Evolutionary conservation across 2,113 vertebrate genomes (phyloP).

Genomic region (Cynoglossus semilaevis): DNA sequence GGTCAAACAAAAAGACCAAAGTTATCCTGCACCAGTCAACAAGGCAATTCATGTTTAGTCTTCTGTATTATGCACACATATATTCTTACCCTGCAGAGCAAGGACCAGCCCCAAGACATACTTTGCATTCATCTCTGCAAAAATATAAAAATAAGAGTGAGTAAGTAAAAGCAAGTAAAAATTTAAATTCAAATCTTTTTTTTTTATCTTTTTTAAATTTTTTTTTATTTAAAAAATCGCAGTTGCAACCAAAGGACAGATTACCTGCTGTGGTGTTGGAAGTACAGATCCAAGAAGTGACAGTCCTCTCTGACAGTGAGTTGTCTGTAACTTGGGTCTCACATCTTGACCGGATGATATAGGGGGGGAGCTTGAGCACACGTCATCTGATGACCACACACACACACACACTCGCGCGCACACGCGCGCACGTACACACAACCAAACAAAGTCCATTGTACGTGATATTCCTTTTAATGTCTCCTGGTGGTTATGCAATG

Average conservation of each 20-base stretch:
- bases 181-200: neutral
- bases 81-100: constrained; percentile 77
- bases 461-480: constrained; percentile 47
- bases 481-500: constrained; percentile 51
- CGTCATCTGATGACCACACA: constrained; percentile 75
- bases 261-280: constrained; percentile 66
- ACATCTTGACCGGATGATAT: constrained; percentile 71
- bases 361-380: constrained; percentile 73
- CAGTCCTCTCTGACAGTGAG: constrained; percentile 69
- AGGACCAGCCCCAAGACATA: constrained; percentile 68
- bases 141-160: constrained; percentile 13
- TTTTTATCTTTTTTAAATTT: neutral
- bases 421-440: constrained; percentile 24
- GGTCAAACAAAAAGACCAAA: no score
- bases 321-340: constrained; percentile 65
- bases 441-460: constrained; percentile 76
- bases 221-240: neutral
- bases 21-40: neutral
- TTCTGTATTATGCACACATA: neutral
- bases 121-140: constrained; percentile 76
- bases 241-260: constrained; percentile 7
- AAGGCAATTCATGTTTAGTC: neutral
- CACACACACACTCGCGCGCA: constrained; percentile 43
- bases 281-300: constrained; percentile 66
- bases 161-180: neutral